Evolutionary conservation across 2,797 vertebrate genomes (phyloP).

Genomic region (Ctenopoma kingsleyae): DNA sequence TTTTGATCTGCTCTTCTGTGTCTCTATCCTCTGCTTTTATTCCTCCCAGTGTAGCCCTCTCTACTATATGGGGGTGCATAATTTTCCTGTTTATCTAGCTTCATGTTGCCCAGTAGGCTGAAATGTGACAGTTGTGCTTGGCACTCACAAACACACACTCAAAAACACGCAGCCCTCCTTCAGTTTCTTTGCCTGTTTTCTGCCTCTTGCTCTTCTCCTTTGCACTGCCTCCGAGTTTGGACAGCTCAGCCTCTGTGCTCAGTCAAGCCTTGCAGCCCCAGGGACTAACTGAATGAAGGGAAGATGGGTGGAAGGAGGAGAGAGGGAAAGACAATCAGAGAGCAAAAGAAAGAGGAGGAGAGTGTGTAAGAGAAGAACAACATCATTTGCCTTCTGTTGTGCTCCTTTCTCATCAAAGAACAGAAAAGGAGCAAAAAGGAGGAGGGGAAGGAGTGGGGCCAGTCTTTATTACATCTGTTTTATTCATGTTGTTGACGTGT

Average conservation of each 20-base stretch:
- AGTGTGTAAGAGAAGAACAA: constrained; percentile 45
- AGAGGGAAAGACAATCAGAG: constrained; percentile 60
- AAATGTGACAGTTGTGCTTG: constrained; percentile 73
- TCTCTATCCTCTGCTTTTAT: constrained; percentile 43
- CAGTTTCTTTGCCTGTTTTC: constrained; percentile 44
- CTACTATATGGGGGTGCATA: constrained; percentile 51
- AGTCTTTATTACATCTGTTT: constrained; percentile 86
- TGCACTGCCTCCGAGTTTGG: constrained; percentile 63
- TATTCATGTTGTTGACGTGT: constrained; percentile 85
- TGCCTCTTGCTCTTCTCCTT: constrained; percentile 58
- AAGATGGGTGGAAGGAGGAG: constrained; percentile 59
- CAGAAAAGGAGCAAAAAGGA: constrained; percentile 12
- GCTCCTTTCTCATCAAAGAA: constrained; percentile 46
- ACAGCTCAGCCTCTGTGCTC: constrained; percentile 80
- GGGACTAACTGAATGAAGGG: constrained; percentile 63
- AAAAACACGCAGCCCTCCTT: constrained; percentile 28
- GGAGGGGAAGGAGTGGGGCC: constrained; percentile 37
- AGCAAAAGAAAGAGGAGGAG: constrained; percentile 55
- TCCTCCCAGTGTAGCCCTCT: constrained; percentile 44
- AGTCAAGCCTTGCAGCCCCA: constrained; percentile 77
- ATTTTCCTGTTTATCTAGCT: constrained; percentile 77
- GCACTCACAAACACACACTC: constrained; percentile 27
- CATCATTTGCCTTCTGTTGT: constrained; percentile 54
- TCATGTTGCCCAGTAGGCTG: constrained; percentile 76
- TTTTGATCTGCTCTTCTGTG: constrained; percentile 52